These are phyloP conservation scores for Pemphigus obesinymphae DNA, from an alignment of 1,140 invertebrate species.

Conservation along the genomic window DNA sequence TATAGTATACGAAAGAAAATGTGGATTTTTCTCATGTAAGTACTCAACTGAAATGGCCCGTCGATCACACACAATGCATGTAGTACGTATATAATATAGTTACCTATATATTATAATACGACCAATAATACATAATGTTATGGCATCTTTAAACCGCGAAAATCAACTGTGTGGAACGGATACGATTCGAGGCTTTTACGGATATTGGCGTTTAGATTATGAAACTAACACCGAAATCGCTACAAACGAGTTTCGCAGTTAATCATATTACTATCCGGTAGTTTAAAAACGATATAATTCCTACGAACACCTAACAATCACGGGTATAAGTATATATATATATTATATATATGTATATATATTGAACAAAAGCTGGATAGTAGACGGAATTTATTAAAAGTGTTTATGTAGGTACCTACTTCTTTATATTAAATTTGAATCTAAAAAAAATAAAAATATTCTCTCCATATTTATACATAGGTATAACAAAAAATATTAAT, in stretches of 20 bases:
- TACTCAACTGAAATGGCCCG: background rate
- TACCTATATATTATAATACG: too few species aligned
- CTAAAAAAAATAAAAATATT: background rate
- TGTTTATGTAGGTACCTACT: too few species aligned
- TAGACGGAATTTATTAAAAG: background rate
- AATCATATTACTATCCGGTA: conserved; percentile 6
- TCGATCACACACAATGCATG: conserved; percentile 1
- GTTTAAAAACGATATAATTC: background rate
- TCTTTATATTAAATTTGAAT: background rate
- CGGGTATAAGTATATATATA: background rate
- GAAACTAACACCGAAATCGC: conserved; percentile 2
- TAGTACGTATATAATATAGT: too few species aligned
- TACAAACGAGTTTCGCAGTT: background rate
- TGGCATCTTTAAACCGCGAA: background rate
- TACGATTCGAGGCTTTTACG: conserved; percentile 7
- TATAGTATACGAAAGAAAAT: background rate
- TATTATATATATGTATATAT: background rate
- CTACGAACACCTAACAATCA: background rate
- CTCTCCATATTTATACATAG: too few species aligned
- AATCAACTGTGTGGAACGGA: conserved; percentile 33
- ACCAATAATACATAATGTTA: background rate
- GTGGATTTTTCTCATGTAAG: background rate
- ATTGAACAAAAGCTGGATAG: background rate
- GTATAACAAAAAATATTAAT: background rate
- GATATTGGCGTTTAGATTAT: background rate